Evolutionary conservation across 2,797 vertebrate genomes (phyloP).

Genomic region (Sebastes cheni): DNA sequence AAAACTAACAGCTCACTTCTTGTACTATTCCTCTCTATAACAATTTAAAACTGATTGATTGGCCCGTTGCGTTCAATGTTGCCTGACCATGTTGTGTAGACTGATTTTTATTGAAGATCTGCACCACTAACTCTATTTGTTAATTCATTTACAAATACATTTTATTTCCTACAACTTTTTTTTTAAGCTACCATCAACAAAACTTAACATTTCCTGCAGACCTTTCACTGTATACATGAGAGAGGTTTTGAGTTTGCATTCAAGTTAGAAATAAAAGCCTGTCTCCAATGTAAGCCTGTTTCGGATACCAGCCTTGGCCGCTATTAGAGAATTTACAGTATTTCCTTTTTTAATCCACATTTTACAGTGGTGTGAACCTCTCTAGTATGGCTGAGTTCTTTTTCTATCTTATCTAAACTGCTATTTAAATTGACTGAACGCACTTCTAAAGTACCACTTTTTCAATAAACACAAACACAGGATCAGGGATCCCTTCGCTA

Average conservation of each 20-base stretch:
- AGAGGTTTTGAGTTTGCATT: neutral
- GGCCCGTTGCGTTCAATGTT: neutral
- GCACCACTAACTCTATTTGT: neutral
- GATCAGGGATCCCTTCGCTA: conserved; percentile 32
- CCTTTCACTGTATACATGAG: neutral
- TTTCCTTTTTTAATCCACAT: neutral
- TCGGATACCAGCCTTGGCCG: neutral
- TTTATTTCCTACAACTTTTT: neutral
- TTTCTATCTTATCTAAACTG: conserved; percentile 3
- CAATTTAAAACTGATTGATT: neutral
- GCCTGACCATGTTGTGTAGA: neutral
- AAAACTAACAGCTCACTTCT: neutral
- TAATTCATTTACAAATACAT: neutral
- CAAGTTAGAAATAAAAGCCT: neutral
- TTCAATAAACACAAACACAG: conserved; percentile 54
- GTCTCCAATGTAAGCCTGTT: neutral
- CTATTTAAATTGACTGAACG: no score
- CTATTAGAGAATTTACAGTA: neutral
- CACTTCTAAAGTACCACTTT: conserved; percentile 16
- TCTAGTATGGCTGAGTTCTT: neutral
- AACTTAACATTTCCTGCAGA: neutral
- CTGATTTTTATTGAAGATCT: neutral
- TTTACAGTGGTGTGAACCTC: neutral
- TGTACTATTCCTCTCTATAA: neutral
- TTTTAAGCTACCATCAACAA: neutral